phyloP scores from a whole-genome alignment of 2,888 invertebrate species.

The Capitulum mitella region DNA sequence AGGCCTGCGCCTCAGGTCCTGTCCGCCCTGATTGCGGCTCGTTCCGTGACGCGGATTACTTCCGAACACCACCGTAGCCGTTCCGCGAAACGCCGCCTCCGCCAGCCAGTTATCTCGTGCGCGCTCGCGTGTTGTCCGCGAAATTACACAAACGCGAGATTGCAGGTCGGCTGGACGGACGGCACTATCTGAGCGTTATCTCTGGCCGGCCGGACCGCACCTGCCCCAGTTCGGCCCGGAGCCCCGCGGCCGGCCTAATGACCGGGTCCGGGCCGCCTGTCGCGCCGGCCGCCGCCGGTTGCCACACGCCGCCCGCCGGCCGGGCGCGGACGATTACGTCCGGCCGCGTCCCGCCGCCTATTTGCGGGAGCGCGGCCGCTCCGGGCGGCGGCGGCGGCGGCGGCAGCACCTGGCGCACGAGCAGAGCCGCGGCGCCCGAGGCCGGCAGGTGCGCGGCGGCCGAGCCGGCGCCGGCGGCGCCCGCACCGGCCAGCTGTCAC shows the following conservation, averaged over 20 bases:
- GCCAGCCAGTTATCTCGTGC: background rate
- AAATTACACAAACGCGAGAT: background rate
- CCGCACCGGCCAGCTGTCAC: background rate
- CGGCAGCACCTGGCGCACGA: conserved; percentile 5
- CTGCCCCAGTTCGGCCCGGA: background rate
- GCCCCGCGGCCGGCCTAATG: too few relatives aligned
- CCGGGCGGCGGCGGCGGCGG: background rate
- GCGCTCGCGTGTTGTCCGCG: too few relatives aligned
- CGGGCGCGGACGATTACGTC: too few relatives aligned
- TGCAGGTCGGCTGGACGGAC: too few relatives aligned
- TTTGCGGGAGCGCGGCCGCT: background rate
- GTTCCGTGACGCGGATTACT: too few relatives aligned
- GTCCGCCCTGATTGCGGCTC: too few relatives aligned
- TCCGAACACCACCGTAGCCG: too few relatives aligned
- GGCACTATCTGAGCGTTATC: background rate
- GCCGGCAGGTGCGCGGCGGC: conserved; percentile 10
- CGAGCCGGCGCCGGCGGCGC: background rate
- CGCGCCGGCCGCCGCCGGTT: too few relatives aligned
- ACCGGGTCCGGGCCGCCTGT: too few relatives aligned
- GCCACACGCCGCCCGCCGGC: too few relatives aligned
- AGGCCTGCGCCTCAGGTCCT: too few relatives aligned
- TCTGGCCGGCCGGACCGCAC: background rate
- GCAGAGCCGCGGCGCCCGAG: background rate
- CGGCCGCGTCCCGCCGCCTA: background rate
- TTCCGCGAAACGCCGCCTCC: background rate